Base-by-base conservation (phyloP, 1,140 invertebrate genomes). In the Drosophila pachea region DNA sequence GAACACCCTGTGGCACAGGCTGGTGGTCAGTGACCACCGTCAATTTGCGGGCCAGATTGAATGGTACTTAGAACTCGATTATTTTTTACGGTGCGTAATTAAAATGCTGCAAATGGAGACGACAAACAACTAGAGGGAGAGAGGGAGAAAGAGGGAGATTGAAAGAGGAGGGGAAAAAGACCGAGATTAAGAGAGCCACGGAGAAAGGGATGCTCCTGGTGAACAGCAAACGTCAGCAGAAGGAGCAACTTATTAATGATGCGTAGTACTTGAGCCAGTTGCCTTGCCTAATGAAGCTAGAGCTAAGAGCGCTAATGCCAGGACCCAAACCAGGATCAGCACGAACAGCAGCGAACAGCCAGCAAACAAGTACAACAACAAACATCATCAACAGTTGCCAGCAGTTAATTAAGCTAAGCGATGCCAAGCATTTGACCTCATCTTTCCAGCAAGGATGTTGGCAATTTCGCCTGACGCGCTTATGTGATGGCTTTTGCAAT, bases 381-480 rank as follows among this genome's bases (percentile, higher is more conserved):
- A 68, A 72, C 74, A 78, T 78, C 74, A 82, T 77, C 78, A 83
- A 68, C 79, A 79, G 79, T 84, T 84, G 68, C 66, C 79, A 84
- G 35, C 32, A 84, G 79, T 79, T 83, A 79, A 83, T 83, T 84
- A 84, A 73, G 73, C 75, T 78, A 76, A 83, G 72, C 81, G 78
- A 70, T 53, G 61, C 68, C 38, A 78, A 74, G 62, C 71, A 72
- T 78, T 82, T 65, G 60, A 62, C 59, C 63, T 77, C 74, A 60
- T 50, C 59, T 55, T 68, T 14, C 11, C 35, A 50, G 33, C 36
- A 48, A 47, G 49, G 76, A 64, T 55, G 55, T 16, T 50, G 63
- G 36, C 60, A 60, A 59, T 60, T 58, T 11, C 48, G 36, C 31
- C 11, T 8, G 8, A 16, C 32, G 31, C 45, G 47, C 67, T 69